These are phyloP conservation scores for Chaetoderma sp. DNA, from an alignment of 2,888 invertebrate genomes.

Conservation along the genomic window DNA sequence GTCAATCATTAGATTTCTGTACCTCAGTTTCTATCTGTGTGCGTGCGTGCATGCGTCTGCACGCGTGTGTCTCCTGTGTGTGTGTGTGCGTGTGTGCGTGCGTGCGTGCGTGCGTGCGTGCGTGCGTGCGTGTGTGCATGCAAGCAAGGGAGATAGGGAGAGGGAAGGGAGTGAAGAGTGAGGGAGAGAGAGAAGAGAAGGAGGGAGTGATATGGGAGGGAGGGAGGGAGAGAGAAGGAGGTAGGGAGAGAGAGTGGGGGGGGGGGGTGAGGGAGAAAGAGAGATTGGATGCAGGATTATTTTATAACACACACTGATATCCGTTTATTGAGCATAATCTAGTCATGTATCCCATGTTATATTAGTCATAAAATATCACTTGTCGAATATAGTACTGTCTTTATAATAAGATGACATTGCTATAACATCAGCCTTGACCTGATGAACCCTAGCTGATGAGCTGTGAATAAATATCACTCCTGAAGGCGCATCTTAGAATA, in stretches of 20 bases:
- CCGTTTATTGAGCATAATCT: too few species aligned
- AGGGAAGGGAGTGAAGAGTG: not conserved
- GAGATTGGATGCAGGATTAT: not conserved
- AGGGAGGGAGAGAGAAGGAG: not conserved
- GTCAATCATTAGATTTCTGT: too few species aligned
- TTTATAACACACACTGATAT: too few species aligned
- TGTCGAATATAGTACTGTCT: too few species aligned
- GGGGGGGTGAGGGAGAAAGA: not conserved
- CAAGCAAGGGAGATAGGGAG: not conserved
- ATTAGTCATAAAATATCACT: too few species aligned
- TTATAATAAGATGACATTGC: too few species aligned
- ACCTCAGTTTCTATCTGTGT: too few species aligned
- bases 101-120: not conserved
- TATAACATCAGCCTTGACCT: too few species aligned
- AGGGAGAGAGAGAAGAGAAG: not conserved
- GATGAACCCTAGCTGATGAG: too few species aligned
- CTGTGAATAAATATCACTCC: too few species aligned
- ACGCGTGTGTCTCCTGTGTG: constrained; percentile 6
- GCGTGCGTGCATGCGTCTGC: not conserved
- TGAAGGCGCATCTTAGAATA: too few species aligned
- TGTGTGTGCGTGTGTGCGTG: constrained; percentile 7
- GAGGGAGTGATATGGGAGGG: not conserved
- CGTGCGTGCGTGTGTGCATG: not conserved
- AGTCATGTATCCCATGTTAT: too few species aligned
- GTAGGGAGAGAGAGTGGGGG: not conserved